A percentile compares a stretch with the other conserved stretches of the same genome.
Conservation (phyloP, 2,113 vertebrate species). For the Hiodon alosoides region DNA sequence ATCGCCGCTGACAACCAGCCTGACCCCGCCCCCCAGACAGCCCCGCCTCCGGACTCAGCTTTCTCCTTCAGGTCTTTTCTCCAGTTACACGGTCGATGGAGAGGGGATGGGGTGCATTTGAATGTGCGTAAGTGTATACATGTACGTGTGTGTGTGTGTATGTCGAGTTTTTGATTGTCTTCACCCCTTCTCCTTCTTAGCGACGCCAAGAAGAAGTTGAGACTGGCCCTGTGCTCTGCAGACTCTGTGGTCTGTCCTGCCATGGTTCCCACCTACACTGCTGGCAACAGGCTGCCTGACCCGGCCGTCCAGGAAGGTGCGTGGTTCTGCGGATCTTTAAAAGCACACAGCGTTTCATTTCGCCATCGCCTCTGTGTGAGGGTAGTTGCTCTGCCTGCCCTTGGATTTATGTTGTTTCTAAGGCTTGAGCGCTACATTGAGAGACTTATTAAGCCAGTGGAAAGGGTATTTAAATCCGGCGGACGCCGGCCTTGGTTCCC, state of each 20-base stretch:
- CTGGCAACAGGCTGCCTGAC: slow-evolving; percentile 86
- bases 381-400: no score
- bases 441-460: no score
- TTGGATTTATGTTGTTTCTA: no score
- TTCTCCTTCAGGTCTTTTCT: slow-evolving; percentile 78
- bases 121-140: no score
- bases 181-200: slow-evolving; percentile 47
- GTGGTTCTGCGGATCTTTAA: no score
- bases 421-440: no score
- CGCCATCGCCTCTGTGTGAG: no score
- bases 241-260: slow-evolving; percentile 90
- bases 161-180: no score
- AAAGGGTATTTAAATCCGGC: neutral
- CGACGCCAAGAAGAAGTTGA: slow-evolving; percentile 97
- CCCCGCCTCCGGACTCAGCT: slow-evolving; percentile 81
- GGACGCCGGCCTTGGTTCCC: slow-evolving; percentile 4
- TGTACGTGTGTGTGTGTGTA: no score
- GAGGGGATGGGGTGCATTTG: no score
- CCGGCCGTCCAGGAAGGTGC: slow-evolving; percentile 86
- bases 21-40: slow-evolving; percentile 90
- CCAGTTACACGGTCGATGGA: neutral
- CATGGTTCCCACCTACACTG: slow-evolving; percentile 70
- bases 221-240: slow-evolving; percentile 88
- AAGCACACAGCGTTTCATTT: no score
- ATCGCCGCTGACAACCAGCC: slow-evolving; percentile 88